Evolutionary conservation across 2,113 vertebrate genomes (phyloP).

Genomic region (Ascaphus truei): DNA sequence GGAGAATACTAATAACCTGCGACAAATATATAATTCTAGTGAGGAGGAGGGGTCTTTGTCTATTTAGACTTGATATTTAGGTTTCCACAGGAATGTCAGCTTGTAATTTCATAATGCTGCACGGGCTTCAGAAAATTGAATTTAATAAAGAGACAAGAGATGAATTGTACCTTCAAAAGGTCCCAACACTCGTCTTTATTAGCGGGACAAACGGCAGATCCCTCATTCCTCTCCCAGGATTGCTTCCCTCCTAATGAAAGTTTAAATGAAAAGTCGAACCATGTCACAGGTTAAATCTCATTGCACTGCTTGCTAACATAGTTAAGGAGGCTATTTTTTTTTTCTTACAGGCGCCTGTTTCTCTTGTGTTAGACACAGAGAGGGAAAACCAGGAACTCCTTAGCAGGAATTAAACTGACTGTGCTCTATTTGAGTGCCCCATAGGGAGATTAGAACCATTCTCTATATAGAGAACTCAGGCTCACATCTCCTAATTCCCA

Average conservation of each 20-base stretch:
- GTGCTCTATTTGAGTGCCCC: too few relatives aligned
- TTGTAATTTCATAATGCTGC: constrained; percentile 79
- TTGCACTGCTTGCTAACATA: constrained; percentile 63
- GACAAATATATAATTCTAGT: neutral
- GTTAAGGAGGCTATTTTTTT: too few relatives aligned
- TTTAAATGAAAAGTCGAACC: constrained; percentile 78
- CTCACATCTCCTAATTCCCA: neutral
- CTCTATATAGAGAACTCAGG: neutral
- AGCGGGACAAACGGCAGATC: constrained; percentile 68
- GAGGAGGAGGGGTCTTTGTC: neutral
- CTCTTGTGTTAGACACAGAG: too few relatives aligned
- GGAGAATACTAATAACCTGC: neutral
- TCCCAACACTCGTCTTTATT: constrained; percentile 83
- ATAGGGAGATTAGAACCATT: too few relatives aligned
- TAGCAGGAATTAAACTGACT: too few relatives aligned
- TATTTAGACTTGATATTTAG: constrained; percentile 8
- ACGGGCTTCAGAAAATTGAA: constrained; percentile 76
- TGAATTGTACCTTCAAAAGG: constrained; percentile 78
- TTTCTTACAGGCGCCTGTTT: neutral
- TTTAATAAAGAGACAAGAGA: constrained; percentile 78
- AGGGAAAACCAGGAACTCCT: neutral
- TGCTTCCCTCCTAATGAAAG: constrained; percentile 73
- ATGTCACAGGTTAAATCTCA: constrained; percentile 77
- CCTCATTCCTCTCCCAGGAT: constrained; percentile 60
- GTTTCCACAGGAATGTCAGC: constrained; percentile 67